phyloP scores from a whole-genome alignment of 2,113 vertebrate genomes.

The Thomomys bottae region DNA sequence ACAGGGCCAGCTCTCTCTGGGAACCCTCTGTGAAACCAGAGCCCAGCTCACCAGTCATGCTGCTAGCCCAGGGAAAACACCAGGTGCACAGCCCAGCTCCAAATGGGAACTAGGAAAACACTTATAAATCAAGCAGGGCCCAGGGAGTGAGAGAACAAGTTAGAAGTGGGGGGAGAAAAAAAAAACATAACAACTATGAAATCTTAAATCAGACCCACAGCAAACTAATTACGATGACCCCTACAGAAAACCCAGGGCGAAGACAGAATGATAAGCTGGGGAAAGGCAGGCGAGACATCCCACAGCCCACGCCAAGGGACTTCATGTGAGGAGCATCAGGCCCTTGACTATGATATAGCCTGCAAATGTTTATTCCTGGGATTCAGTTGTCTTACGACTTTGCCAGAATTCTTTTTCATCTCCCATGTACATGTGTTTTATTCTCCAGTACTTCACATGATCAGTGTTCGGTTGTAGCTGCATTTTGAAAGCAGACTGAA shows the following conservation, averaged over 20 bases:
- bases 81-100: conserved; percentile 51
- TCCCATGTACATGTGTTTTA: neutral
- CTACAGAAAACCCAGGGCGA: neutral
- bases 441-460: neutral
- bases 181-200: conserved; percentile 8
- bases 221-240: conserved; percentile 31
- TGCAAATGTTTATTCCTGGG: neutral
- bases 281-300: neutral
- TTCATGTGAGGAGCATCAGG: neutral
- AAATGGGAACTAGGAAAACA: conserved; percentile 28
- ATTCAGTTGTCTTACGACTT: neutral
- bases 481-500: conserved; percentile 7
- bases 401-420: neutral
- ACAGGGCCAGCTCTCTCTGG: neutral
- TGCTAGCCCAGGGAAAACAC: conserved; percentile 31
- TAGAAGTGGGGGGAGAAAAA: conserved; percentile 40
- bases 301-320: neutral
- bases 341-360: neutral
- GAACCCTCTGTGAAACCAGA: conserved; percentile 52
- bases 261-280: neutral
- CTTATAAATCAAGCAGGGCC: conserved; percentile 60
- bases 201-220: conserved; percentile 47
- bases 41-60: conserved; percentile 16
- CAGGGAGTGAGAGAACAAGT: conserved; percentile 57
- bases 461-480: neutral